Percentiles rank a stretch among this genome's conserved stretches.
Evolutionary conservation across 1,140 invertebrate genomes (phyloP).

Genomic region (Sycophila sp.): DNA sequence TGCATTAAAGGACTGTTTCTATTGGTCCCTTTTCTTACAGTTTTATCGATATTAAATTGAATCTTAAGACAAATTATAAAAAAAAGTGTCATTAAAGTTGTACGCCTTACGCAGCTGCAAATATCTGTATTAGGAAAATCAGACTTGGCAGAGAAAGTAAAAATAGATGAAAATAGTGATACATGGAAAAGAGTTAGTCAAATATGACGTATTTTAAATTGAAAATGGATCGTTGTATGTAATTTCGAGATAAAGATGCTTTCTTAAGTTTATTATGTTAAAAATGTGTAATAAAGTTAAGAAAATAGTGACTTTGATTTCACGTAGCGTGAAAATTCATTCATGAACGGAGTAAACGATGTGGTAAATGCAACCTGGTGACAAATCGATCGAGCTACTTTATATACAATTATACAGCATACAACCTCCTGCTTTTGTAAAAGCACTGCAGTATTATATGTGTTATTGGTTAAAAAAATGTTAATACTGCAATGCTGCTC

Average conservation of each 20-base stretch:
- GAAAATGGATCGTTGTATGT: neutral
- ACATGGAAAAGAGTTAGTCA: neutral
- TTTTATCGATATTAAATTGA: neutral
- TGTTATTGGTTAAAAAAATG: too few relatives aligned
- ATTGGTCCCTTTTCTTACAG: constrained; percentile 16
- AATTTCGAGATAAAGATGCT: constrained; percentile 28
- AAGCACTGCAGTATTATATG: constrained; percentile 27
- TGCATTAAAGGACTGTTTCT: neutral
- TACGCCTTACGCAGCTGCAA: neutral
- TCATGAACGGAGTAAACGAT: constrained; percentile 25
- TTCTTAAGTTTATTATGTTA: constrained; percentile 16
- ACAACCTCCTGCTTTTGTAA: constrained; percentile 12
- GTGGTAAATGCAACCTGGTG: constrained; percentile 34
- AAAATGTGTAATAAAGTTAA: constrained; percentile 33
- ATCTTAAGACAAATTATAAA: neutral
- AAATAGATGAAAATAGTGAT: neutral
- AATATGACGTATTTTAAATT: neutral
- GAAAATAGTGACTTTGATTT: constrained; percentile 35
- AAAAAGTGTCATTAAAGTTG: neutral
- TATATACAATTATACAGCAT: constrained; percentile 46
- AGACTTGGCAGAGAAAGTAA: neutral
- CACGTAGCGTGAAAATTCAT: constrained; percentile 19
- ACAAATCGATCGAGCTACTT: constrained; percentile 26
- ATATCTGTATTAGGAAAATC: neutral
- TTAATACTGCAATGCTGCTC: constrained; percentile 9